Evolutionary conservation across 2,888 invertebrate species (phyloP).

Genomic region (Drosophila limbata): DNA sequence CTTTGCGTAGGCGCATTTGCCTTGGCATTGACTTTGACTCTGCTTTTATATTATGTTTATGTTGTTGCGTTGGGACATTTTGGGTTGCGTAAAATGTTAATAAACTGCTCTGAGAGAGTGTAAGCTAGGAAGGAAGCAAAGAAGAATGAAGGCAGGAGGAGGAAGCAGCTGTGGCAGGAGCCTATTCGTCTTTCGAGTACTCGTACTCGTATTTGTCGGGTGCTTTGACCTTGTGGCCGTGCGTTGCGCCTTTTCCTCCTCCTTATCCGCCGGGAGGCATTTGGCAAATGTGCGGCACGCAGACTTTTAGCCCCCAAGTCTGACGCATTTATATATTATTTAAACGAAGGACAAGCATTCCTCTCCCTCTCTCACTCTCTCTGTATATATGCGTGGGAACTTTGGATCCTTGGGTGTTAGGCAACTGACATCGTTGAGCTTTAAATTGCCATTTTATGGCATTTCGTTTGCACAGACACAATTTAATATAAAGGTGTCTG

Average conservation of each 20-base stretch:
- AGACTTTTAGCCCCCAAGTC: constrained; percentile 58
- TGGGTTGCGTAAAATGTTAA: constrained; percentile 76
- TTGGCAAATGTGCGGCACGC: constrained; percentile 76
- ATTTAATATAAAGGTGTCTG: constrained; percentile 77
- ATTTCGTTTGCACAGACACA: constrained; percentile 68
- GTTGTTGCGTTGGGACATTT: constrained; percentile 56
- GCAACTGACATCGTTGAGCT: constrained; percentile 43
- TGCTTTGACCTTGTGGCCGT: constrained; percentile 79
- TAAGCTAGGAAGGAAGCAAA: not conserved
- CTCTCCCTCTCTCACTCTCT: not conserved
- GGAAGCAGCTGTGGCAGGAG: constrained; percentile 12
- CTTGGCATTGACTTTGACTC: constrained; percentile 12
- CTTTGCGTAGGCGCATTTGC: constrained; percentile 64
- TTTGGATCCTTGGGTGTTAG: constrained; percentile 23
- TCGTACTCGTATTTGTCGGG: constrained; percentile 52
- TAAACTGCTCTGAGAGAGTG: constrained; percentile 57
- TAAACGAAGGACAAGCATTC: constrained; percentile 65
- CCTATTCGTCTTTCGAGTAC: constrained; percentile 37
- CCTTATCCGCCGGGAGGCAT: constrained; percentile 71
- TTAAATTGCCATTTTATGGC: constrained; percentile 75
- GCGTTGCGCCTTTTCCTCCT: constrained; percentile 25
- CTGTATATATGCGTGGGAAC: constrained; percentile 69
- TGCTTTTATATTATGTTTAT: constrained; percentile 59
- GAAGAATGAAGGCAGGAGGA: constrained; percentile 21
- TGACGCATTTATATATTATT: constrained; percentile 76